Evolutionary conservation across 2,888 invertebrate species (phyloP), one percentile per base, ranked within the genome.

Genomic region (Slavum lentiscoides): DNA sequence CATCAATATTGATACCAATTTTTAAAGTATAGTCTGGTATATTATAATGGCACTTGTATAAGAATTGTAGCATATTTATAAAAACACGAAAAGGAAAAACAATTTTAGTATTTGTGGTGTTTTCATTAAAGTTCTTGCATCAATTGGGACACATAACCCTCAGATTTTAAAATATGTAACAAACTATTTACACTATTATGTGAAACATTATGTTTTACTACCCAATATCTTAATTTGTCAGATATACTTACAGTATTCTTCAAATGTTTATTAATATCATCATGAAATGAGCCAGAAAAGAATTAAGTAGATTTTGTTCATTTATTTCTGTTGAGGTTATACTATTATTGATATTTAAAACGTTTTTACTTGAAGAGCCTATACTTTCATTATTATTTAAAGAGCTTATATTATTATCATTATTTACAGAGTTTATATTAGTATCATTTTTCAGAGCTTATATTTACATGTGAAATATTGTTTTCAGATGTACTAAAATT

Each of bases 1-100:
- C 68, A 30, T 69, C 69, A 23, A 69, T 69, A 53, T 69, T 69
- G 30, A 69, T 15, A 53, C 58, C 70, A 9, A 70, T 37, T 30
- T 70, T 30, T 30, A 58, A 30, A n/a, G 55, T 19, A 70, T 58
- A 11, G n/a, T 23, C 11, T 4, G 21, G 23, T 23, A 70, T n/a
- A n/a, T n/a, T n/a, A n/a, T n/a, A n/a, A 53, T 23, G n/a, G n/a
- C n/a, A n/a, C n/a, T n/a, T n/a, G n/a, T n/a, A n/a, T n/a, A n/a
- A n/a, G n/a, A n/a, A n/a, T n/a, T n/a, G n/a, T n/a, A n/a, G n/a
- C n/a, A n/a, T n/a, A n/a, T n/a, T n/a, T n/a, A n/a, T n/a, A n/a
- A n/a, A n/a, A n/a, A n/a, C n/a, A n/a, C n/a, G n/a, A n/a, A n/a
- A n/a, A n/a, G n/a, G n/a, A n/a, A n/a, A n/a, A n/a, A n/a, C n/a